phyloP scores from a whole-genome alignment of 2,113 vertebrate genomes.

The Xenus cinereus region DNA sequence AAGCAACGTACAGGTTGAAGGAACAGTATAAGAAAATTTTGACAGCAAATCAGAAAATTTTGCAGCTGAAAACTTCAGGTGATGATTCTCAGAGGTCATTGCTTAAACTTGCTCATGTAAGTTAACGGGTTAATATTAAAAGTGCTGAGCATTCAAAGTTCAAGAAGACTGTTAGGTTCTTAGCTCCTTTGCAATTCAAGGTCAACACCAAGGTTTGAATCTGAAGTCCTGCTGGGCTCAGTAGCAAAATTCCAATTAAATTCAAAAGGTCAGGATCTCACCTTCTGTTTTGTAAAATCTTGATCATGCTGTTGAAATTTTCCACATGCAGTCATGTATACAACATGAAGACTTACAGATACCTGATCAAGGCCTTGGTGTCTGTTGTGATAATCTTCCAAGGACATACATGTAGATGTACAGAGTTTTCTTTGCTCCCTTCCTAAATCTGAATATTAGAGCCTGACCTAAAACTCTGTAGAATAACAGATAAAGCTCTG shows the following conservation, averaged over 20 bases:
- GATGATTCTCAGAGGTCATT: not conserved
- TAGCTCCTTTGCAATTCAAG: not conserved
- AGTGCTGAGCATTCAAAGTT: not conserved
- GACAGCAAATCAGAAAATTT: not conserved
- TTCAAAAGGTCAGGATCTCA: not conserved
- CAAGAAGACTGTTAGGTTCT: not conserved
- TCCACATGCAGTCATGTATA: not conserved
- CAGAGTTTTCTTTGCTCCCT: not conserved
- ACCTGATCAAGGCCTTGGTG: not conserved
- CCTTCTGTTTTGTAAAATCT: not conserved
- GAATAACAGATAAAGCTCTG: not conserved
- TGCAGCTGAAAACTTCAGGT: not conserved
- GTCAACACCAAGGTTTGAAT: not conserved
- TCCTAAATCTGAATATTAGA: not conserved
- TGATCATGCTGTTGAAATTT: not conserved
- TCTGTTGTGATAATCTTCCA: not conserved
- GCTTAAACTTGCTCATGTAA: not conserved
- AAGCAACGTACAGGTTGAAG: not conserved
- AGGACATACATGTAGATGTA: not conserved
- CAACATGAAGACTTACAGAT: not conserved
- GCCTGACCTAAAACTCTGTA: conserved; percentile 4
- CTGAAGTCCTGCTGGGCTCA: not conserved
- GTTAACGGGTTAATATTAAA: not conserved
- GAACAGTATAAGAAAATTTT: not conserved
- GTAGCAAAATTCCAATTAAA: not conserved